Conservation (phyloP, 2,113 vertebrate species). For the Amazona guildingii region DNA sequence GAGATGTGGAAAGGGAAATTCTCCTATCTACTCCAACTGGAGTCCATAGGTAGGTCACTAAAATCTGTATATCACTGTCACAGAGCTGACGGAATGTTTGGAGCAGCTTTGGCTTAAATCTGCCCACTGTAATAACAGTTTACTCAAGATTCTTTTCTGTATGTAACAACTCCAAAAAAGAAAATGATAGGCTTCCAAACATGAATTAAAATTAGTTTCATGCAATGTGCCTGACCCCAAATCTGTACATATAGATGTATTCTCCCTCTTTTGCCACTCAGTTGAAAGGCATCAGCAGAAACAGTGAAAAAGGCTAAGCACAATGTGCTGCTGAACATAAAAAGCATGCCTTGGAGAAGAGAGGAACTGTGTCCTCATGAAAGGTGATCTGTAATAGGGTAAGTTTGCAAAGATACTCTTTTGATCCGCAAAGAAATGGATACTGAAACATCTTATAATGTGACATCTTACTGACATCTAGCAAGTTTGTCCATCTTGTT, state of each 20-base stretch:
- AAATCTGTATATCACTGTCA: neutral
- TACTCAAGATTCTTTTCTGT: neutral
- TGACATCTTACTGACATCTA: neutral
- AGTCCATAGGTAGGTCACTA: neutral
- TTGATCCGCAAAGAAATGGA: neutral
- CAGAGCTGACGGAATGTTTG: neutral
- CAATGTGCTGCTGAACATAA: neutral
- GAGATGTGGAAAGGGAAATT: neutral
- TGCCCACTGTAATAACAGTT: neutral
- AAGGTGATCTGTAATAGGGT: neutral
- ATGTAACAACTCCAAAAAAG: neutral
- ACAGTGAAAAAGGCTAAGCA: accelerated
- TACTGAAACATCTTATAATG: neutral
- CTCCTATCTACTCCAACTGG: neutral
- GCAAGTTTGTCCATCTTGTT: neutral
- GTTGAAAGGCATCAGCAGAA: neutral
- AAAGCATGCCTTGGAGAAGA: neutral
- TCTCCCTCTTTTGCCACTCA: neutral
- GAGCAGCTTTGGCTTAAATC: neutral
- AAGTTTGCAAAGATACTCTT: neutral
- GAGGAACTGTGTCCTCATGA: neutral
- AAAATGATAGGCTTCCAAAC: neutral
- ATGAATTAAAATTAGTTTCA: neutral
- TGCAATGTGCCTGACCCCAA: neutral
- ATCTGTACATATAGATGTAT: neutral